Base-by-base conservation (phyloP, 2,888 invertebrate genomes). In the Alviniconcha strummeri region DNA sequence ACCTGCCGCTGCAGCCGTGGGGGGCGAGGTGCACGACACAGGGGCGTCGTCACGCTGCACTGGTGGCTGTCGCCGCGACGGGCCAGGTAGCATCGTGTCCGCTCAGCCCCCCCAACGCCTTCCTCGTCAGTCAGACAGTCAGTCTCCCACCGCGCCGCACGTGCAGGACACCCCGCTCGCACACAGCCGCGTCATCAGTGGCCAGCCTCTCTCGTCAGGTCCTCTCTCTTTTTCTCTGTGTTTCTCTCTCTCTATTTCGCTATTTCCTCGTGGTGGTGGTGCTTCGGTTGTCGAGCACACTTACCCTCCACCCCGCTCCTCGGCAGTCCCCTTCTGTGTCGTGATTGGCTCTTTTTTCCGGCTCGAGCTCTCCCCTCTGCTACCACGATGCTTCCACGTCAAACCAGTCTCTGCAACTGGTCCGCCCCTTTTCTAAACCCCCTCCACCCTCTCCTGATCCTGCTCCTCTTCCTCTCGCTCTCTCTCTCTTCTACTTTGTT, bases 41-140 rank as follows among this genome's bases (percentile, higher is more conserved):
- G 8, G 8, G 60, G 8, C 13, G 60, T 8, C 8, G 60, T 60
- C 60, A 60, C 60, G 60, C 60, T 60, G 60, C 60, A 60, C 60
- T 60, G 60, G 13, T 60, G 60, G 69, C 69, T 69, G 69, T 69
- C 17, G 69, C n/a, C 17, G n/a, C 56, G 76, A 56, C 15, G 78
- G 57, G 78, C 60, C 78, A 78, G 52, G 64, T 36, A 78, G 60
- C 57, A 52, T 78, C n/a, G 57, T 76, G 56, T 57, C 76, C n/a
- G 56, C 7, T 76, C 76, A 76, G 57, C n/a, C 57, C n/a, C 69
- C 57, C 8, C 76, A n/a, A 8, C 19, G n/a, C 55, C 9, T 5
- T 55, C 57, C 7, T 17, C 9, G 55, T 55, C 15, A 64, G 55
- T 55, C 75, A 64, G 55, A 15, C 75, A 15, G 64, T 64, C 64